Conservation (phyloP, 2,113 vertebrate genomes). For the Leptocoma aspasia region DNA sequence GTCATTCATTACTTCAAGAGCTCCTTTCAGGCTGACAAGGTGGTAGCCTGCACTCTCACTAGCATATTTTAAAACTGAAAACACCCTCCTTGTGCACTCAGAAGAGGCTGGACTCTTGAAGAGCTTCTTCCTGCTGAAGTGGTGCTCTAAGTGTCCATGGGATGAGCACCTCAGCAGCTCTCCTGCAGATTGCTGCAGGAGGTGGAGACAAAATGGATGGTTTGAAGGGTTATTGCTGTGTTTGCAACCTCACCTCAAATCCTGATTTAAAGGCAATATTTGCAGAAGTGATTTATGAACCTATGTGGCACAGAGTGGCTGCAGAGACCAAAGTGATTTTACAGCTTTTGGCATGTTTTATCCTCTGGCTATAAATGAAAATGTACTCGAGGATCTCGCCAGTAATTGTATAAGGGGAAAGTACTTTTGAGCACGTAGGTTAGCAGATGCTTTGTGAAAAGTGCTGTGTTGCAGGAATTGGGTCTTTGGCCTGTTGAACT, state of each 20-base stretch:
- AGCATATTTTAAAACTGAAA: background rate
- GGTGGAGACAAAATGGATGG: background rate
- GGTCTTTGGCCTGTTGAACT: background rate
- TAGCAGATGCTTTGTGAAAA: background rate
- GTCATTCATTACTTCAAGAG: constrained; percentile 35
- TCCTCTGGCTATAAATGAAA: background rate
- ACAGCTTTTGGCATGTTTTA: background rate
- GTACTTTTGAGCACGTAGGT: background rate
- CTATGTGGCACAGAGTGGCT: background rate
- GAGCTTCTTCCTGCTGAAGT: background rate
- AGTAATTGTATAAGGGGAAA: background rate
- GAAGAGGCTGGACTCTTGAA: background rate
- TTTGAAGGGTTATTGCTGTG: background rate
- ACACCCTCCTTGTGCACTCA: background rate
- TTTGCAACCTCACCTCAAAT: background rate
- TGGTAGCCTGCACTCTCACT: background rate
- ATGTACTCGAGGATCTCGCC: background rate
- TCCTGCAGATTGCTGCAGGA: background rate
- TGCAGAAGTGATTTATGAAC: background rate
- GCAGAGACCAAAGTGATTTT: background rate
- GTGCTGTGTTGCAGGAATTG: background rate
- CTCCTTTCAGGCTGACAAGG: background rate
- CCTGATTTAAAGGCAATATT: background rate
- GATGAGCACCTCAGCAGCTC: background rate
- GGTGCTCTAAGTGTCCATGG: background rate